phyloP scores from a whole-genome alignment of 2,888 invertebrate species.

The Aphidoletes aphidimyza region DNA sequence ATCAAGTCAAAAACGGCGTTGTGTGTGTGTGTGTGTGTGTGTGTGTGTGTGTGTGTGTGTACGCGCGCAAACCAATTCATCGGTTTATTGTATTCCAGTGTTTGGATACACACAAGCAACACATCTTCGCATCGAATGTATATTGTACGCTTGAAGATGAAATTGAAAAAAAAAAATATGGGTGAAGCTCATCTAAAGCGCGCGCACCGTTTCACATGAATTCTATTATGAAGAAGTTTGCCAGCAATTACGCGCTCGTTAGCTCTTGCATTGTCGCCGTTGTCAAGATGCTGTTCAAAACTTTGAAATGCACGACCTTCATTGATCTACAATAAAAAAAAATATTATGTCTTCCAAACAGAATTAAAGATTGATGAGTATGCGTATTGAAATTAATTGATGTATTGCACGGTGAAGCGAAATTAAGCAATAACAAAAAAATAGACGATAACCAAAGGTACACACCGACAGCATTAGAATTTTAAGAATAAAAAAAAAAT shows the following conservation, averaged over 20 bases:
- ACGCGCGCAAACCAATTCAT: too few species aligned
- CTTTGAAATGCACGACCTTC: conserved; percentile 1
- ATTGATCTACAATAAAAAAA: not conserved
- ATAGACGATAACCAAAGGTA: not conserved
- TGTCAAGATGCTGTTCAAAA: not conserved
- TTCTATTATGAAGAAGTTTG: conserved; percentile 12
- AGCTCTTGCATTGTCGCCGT: not conserved
- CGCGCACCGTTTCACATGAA: not conserved
- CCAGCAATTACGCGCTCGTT: conserved; percentile 22
- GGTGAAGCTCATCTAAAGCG: not conserved
- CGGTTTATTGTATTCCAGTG: too few species aligned
- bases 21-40: too few species aligned
- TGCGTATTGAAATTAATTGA: conserved; percentile 29
- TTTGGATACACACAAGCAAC: too few species aligned
- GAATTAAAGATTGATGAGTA: conserved; percentile 1
- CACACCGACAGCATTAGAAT: not conserved
- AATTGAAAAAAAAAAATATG: not conserved
- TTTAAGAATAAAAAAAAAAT: not conserved
- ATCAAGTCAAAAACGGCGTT: too few species aligned
- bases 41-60: too few species aligned
- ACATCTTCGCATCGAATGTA: not conserved
- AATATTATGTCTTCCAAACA: conserved; percentile 10
- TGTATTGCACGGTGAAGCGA: not conserved
- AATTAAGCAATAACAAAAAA: not conserved
- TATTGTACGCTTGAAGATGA: not conserved